A percentile compares a stretch with the other conserved stretches of the same genome.
Evolutionary conservation across 2,113 vertebrate genomes (phyloP).

Genomic region (Clarias batrachus): DNA sequence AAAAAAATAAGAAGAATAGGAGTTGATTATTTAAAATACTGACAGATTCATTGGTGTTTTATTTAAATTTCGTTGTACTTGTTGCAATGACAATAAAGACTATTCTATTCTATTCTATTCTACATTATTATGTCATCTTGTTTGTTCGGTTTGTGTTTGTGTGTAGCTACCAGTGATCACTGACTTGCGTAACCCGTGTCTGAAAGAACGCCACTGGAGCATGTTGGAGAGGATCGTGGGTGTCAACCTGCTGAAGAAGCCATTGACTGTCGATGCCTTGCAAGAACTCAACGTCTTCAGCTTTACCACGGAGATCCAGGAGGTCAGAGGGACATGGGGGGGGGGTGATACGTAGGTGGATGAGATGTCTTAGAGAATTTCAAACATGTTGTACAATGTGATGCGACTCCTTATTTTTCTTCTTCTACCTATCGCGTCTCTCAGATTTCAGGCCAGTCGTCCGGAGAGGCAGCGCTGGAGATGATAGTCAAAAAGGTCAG

Average conservation of each 20-base stretch:
- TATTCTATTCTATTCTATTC: too few relatives aligned
- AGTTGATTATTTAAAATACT: too few relatives aligned
- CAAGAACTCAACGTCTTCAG: constrained; percentile 73
- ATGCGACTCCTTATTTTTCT: neutral
- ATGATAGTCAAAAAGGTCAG: constrained; percentile 77
- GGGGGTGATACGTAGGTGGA: neutral
- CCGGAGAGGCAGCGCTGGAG: constrained; percentile 81
- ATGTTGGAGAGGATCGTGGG: constrained; percentile 71
- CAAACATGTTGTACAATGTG: neutral
- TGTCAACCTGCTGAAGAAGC: constrained; percentile 62
- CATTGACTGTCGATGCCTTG: constrained; percentile 70
- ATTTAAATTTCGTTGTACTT: too few relatives aligned
- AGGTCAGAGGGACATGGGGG: constrained; percentile 58
- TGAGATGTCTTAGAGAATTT: neutral
- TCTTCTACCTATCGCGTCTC: neutral
- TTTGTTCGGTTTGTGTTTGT: neutral
- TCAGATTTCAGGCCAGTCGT: constrained; percentile 79
- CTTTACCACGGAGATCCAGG: constrained; percentile 73
- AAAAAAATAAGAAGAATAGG: too few relatives aligned
- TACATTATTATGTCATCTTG: neutral
- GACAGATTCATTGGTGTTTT: neutral
- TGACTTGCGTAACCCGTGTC: constrained; percentile 76
- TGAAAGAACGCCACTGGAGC: constrained; percentile 78
- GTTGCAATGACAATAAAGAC: too few relatives aligned
- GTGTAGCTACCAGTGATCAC: constrained; percentile 76